These are phyloP conservation scores for Lymantria dispar DNA, from an alignment of 2,888 invertebrate genomes.

Conservation along the genomic window DNA sequence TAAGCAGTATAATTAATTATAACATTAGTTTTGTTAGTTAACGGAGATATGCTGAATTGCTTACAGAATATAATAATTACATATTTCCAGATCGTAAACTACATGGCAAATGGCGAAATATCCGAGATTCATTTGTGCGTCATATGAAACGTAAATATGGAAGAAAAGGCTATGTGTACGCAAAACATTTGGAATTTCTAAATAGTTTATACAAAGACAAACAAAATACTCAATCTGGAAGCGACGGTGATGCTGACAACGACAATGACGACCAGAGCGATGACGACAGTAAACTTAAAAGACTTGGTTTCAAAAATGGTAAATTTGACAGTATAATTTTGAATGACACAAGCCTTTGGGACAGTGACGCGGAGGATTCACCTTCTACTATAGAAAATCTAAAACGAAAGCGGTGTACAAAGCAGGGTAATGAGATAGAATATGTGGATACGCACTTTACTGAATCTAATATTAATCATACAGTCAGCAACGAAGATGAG, in stretches of 20 bases:
- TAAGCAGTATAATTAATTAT: neutral
- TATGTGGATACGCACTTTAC: conserved; percentile 51
- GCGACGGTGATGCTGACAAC: conserved; percentile 42
- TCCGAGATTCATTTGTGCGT: conserved; percentile 68
- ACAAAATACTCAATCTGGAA: conserved; percentile 40
- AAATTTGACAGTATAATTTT: conserved; percentile 27
- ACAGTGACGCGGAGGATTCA: conserved; percentile 40
- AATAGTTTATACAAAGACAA: conserved; percentile 45
- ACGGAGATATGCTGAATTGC: neutral
- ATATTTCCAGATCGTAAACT: conserved; percentile 59
- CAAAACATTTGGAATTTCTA: conserved; percentile 58
- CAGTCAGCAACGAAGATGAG: conserved; percentile 47
- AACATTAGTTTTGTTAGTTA: neutral
- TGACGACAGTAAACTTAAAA: conserved; percentile 40
- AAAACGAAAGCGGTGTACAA: conserved; percentile 41
- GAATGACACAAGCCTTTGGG: conserved; percentile 36
- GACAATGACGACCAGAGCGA: conserved; percentile 42
- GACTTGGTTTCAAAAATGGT: conserved; percentile 27
- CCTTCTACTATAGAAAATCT: conserved; percentile 42
- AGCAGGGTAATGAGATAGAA: conserved; percentile 40
- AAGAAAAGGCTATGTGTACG: conserved; percentile 56
- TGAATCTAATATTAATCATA: conserved; percentile 36
- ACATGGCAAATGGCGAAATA: conserved; percentile 69
- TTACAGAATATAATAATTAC: conserved; percentile 19
- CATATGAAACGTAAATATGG: conserved; percentile 44